Evolutionary conservation across 2,888 invertebrate species (phyloP), one percentile per base, ranked within the genome.

Genomic region (Pristionchus arcanus): DNA sequence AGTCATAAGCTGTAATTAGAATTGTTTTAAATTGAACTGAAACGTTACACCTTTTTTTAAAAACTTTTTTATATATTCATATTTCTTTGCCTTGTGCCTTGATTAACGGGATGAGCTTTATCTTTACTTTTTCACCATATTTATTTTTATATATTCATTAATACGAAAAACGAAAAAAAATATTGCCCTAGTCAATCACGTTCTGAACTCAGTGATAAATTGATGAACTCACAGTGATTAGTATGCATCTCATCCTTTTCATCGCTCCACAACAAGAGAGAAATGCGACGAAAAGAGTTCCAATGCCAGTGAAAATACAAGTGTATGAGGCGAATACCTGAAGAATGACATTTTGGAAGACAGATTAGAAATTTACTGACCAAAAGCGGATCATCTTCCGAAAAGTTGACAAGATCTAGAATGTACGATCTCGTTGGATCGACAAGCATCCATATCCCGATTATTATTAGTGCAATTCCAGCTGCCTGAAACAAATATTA

Each of bases 401-500:
- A 95, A 86, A 95, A 94, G 77, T 95, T 91, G 4, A 95, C 94
- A 21, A 95, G 89, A 68, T 94, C 93, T 28, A 95, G 91, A 42
- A 95, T 91, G 83, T 95, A 95, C 74, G 91, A 92, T 71, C 94
- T 87, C 68, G 92, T 92, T n/a, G 95, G 95, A 88, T 95, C 95
- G 19, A 94, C 89, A 9, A 94, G 91, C 91, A 95, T 92, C 94
- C 95, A 95, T 15, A 94, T 87, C 49, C 93, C 94, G 49, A 95
- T 90, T 28, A 92, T 91, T n/a, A 95, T 89, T 81, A 95, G 90
- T 5, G 86, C 94, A 16, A 95, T 87, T 25, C 94, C 95, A 53
- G 90, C 89, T 19, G 85, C 68, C 93, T 93, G 86, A 77, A 91
- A 90, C 21, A 77, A 25, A 42, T 37, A 21, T 31, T 28, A 63